phyloP scores from a whole-genome alignment of 2,797 vertebrate genomes.

The Cyprinella venusta region DNA sequence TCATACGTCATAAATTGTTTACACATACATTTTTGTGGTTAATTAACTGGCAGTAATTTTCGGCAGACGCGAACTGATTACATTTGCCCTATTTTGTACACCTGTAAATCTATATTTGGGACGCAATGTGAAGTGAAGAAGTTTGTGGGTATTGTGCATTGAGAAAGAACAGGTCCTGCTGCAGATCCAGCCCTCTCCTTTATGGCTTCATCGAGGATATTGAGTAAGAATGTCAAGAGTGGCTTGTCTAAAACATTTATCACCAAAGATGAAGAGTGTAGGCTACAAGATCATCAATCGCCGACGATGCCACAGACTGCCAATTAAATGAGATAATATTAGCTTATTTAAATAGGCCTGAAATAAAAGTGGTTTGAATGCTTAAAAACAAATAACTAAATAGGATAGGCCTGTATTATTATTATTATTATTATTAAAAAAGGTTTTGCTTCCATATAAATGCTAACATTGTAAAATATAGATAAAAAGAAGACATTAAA shows the following conservation, averaged over 20 bases:
- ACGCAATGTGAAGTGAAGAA: constrained; percentile 30
- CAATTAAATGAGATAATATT: background rate
- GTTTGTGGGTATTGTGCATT: constrained; percentile 36
- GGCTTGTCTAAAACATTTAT: constrained; percentile 60
- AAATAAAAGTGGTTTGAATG: background rate
- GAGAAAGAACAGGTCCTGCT: constrained; percentile 61
- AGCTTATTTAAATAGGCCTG: background rate
- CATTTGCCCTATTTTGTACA: constrained; percentile 5
- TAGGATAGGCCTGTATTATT: background rate
- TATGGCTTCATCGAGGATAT: constrained; percentile 57
- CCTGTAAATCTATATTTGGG: constrained; percentile 11
- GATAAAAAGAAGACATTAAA: background rate
- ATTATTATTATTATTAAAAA: too few relatives aligned
- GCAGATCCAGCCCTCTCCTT: constrained; percentile 41
- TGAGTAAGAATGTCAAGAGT: constrained; percentile 56
- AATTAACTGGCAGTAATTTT: background rate
- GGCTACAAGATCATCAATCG: constrained; percentile 4
- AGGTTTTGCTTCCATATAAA: background rate
- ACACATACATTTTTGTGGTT: background rate
- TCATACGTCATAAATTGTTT: background rate
- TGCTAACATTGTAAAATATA: background rate
- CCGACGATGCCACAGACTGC: background rate
- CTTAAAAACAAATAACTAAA: background rate
- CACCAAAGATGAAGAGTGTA: constrained; percentile 49
- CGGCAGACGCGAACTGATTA: background rate